These are phyloP conservation scores for Ascidia mentula DNA, from an alignment of 23 tunicate species.

Conservation along the genomic window DNA sequence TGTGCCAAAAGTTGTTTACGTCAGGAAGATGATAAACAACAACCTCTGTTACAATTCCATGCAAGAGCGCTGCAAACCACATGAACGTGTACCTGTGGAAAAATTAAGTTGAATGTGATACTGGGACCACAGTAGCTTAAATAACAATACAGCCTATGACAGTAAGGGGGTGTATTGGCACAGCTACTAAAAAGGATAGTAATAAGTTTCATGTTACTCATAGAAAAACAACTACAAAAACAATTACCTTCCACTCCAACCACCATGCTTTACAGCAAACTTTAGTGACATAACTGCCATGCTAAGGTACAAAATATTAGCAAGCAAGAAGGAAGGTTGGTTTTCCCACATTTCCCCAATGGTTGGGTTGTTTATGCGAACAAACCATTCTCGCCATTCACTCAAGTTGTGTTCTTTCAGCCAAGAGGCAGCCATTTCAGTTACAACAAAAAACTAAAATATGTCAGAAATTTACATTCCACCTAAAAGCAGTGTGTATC, in stretches of 20 bases:
- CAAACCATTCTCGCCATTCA: slow-evolving; percentile 89
- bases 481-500: no score
- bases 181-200: not conserved
- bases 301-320: slow-evolving; percentile 45
- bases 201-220: not conserved
- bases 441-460: no score
- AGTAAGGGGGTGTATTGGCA: no score
- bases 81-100: slow-evolving; percentile 57
- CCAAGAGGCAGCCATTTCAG: not conserved
- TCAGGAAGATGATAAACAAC: slow-evolving; percentile 73
- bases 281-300: slow-evolving; percentile 70
- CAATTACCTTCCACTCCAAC: slow-evolving; percentile 60
- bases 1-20: slow-evolving; percentile 87
- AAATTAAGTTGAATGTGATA: no score
- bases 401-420: not conserved
- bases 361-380: slow-evolving; percentile 69
- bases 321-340: slow-evolving; percentile 65
- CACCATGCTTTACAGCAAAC: slow-evolving; percentile 68
- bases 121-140: no score
- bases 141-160: no score
- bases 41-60: slow-evolving; percentile 83
- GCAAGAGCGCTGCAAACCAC: slow-evolving; percentile 88
- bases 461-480: no score
- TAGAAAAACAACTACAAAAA: not conserved
- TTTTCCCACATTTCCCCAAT: slow-evolving; percentile 65